A percentile compares a stretch with the other conserved stretches of the same genome.
Evolutionary conservation across 2,888 invertebrate species (phyloP).

Genomic region (Harpalus rufipes): DNA sequence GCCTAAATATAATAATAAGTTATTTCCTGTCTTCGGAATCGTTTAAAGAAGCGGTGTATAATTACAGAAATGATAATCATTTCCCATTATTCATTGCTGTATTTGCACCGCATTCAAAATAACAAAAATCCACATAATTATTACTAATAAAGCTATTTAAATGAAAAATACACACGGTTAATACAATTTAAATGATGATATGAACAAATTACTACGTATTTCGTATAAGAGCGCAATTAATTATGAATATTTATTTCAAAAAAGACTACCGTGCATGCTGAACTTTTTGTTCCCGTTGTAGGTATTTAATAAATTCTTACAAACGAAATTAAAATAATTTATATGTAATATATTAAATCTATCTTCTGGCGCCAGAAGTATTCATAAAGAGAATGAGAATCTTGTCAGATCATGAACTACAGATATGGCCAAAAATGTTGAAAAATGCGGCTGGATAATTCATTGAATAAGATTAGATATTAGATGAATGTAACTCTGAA

Average conservation of each 20-base stretch:
- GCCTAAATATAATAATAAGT: conserved; percentile 42
- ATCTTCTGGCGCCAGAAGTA: too few species aligned
- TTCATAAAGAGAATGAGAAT: too few species aligned
- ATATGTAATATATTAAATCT: not conserved
- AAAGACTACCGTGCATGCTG: conserved; percentile 23
- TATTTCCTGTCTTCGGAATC: conserved; percentile 41
- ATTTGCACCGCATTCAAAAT: conserved; percentile 55
- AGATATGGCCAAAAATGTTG: too few species aligned
- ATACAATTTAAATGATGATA: conserved; percentile 60
- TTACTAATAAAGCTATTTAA: conserved; percentile 64
- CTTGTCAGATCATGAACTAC: too few species aligned
- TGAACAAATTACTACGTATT: conserved; percentile 57
- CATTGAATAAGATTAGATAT: too few species aligned
- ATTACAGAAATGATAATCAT: conserved; percentile 61
- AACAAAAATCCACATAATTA: conserved; percentile 54
- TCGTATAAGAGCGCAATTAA: conserved; percentile 48
- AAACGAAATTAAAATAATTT: not conserved
- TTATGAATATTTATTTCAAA: conserved; percentile 58
- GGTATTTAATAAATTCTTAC: conserved; percentile 12
- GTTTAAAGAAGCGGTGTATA: conserved; percentile 52
- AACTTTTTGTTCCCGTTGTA: conserved; percentile 14
- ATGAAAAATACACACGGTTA: conserved; percentile 55
- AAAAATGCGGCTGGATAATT: too few species aligned
- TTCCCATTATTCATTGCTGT: conserved; percentile 51
- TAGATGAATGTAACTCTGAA: too few species aligned